Evolutionary conservation across 2,888 invertebrate species (phyloP), one percentile per base, ranked within the genome.

Genomic region (Ennomos quercinarius): DNA sequence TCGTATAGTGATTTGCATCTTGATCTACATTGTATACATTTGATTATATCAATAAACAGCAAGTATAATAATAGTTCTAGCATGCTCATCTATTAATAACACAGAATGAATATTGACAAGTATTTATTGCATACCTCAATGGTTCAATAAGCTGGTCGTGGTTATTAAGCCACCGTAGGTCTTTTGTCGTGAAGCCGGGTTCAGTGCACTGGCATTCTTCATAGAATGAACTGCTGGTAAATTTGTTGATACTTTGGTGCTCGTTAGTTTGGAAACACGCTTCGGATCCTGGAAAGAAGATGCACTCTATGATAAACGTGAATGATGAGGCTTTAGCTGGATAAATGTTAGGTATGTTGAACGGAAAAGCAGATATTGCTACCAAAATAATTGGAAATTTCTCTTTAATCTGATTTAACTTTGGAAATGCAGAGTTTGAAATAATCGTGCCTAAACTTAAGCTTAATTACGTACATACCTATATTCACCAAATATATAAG

Each of bases 151-250:
- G 74, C 56, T 72, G 74, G 39, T 79, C 70, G 48, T 76, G 70
- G 17, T 78, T 69, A 37, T 84, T 81, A 10, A 84, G 41, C 91
- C 91, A 91, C 57, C 67, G 72, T 5, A 90, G 66, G 35, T 74
- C 59, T 9, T 73, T 55, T 1, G 69, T 59, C 0, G 72, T 66
- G 12, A 71, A 74, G 0, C 76, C 80, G 0, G 73, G 68, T 47
- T 80, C 78, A 0, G 68, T 71, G 65, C 90, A 91, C 40, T 73
- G 73, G 52, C 90, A 90, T 61, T 85, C 85, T 56, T 78, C 73
- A 61, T 84, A 89, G 50, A 80, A 86, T 0, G 80, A 52, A 38
- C 67, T 77, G 47, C 85, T 87, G 0, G 81, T 78, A 38, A 74
- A 70, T 9, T 81, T 57, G 17, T 71, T 76, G 2, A 57, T 67